Base-by-base conservation (phyloP, 2,113 vertebrate genomes). In the Brienomyrus longianalis region DNA sequence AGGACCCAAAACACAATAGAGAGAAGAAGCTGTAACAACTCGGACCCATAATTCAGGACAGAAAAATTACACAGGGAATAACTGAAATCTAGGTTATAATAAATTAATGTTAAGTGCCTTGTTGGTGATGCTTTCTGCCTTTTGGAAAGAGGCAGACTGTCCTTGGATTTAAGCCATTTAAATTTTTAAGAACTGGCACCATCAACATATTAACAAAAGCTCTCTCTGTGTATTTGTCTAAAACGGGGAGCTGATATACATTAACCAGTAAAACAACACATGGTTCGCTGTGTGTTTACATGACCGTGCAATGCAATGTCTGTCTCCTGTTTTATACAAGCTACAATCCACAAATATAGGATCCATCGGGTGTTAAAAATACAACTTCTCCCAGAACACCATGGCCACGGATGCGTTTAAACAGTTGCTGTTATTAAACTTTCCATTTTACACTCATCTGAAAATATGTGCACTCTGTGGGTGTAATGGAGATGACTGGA, bases 361-460 rank as follows among this genome's bases (percentile, higher is more conserved):
- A 31, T 66, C 11, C 19, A 62, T 23, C 47, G 23, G 48, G n/a
- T 62, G 52, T 50, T 88, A 70, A 89, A 70, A 84, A 59, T 52
- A 23, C 35, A 59, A 74, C 21, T 31, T 35, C 62, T 45, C 45
- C 84, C 47, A 66, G 21, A 31, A 87, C 27, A 54, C 66, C 8
- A 1, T 56, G 4, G 52, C 94, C 93, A 94, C 93, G 93, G 93
- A 93, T 92, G 94, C 90, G 27, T 90, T 88, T 54, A 86, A 93
- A 91, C 87, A 27, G 92, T 91, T 92, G 83, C 93, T 91, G 91
- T 93, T 93, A 93, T 94, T 91, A 92, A 93, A 94, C 94, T 93
- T 92, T 91, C 88, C 88, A 83, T 88, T 89, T 91, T 84, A 92
- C 88, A 87, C 92, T 87, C 92, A 90, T 94, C 90, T 89, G 91